Conservation (phyloP, 2,888 invertebrate genomes). For the Microplitis deprimator region DNA sequence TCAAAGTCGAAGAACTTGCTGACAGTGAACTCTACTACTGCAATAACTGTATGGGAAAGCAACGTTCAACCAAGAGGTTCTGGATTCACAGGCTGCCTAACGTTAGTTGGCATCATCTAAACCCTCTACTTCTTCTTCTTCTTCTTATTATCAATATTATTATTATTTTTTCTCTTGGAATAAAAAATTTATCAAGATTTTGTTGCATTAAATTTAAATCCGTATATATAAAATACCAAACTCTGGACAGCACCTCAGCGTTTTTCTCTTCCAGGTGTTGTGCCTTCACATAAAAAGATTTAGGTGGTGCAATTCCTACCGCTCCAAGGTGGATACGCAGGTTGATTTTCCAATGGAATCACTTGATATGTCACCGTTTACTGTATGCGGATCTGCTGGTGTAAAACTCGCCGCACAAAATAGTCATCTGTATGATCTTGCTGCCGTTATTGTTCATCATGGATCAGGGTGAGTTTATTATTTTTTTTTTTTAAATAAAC, state of each 20-base stretch:
- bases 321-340: conserved; percentile 85
- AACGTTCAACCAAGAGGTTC: conserved; percentile 88
- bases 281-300: conserved; percentile 89
- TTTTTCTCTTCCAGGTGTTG: conserved; percentile 74
- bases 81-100: conserved; percentile 87
- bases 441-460: conserved; percentile 87
- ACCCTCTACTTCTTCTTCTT: not conserved
- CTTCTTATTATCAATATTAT: not conserved
- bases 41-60: conserved; percentile 85
- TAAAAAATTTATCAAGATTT: not conserved
- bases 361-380: conserved; percentile 85
- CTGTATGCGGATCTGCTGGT: conserved; percentile 79
- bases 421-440: conserved; percentile 82
- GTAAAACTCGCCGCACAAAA: conserved; percentile 78
- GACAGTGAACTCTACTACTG: conserved; percentile 89
- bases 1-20: conserved; percentile 83
- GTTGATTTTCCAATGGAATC: conserved; percentile 84
- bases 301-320: conserved; percentile 85
- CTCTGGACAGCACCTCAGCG: conserved; percentile 16
- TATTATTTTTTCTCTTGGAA: not conserved
- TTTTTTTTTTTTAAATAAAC: conserved; percentile 29
- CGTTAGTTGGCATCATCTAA: conserved; percentile 70
- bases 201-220: not conserved
- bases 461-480: conserved; percentile 78
- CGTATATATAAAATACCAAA: not conserved